Percentiles rank a stretch among this genome's conserved stretches.
These are phyloP conservation scores for Potamarius usumacintae DNA, from an alignment of 2,113 vertebrate genomes.

Conservation along the genomic window DNA sequence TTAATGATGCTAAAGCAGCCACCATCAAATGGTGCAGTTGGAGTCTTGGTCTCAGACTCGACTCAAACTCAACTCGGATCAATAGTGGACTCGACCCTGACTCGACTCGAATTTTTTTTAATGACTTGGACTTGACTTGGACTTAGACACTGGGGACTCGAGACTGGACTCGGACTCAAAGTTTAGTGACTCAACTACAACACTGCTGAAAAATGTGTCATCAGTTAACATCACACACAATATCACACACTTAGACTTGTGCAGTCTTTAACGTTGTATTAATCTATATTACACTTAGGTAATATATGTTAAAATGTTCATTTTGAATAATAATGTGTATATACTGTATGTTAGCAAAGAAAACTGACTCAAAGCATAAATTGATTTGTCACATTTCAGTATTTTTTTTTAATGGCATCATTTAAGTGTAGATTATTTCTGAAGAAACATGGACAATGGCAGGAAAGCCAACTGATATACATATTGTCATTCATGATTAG, in stretches of 20 bases:
- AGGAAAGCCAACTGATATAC: not conserved
- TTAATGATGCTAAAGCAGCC: no score
- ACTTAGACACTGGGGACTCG: no score
- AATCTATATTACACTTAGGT: not conserved
- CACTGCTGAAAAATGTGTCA: not conserved
- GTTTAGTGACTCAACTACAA: no score
- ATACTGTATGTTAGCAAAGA: not conserved
- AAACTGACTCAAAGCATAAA: not conserved
- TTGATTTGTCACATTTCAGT: not conserved
- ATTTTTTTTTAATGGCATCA: not conserved
- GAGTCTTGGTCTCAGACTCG: no score
- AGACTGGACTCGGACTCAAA: no score
- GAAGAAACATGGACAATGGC: not conserved
- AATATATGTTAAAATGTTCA: not conserved
- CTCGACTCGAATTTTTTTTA: no score
- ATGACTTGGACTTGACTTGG: no score
- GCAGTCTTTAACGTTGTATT: not conserved
- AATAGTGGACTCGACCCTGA: no score
- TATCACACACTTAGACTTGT: not conserved
- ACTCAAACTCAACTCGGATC: no score
- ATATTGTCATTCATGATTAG: not conserved
- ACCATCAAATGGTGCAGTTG: no score
- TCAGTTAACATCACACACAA: not conserved
- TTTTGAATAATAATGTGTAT: not conserved
- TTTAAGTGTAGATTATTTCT: not conserved